Base-by-base conservation (phyloP, 2,888 invertebrate species). In the Drosophila ezoana region DNA sequence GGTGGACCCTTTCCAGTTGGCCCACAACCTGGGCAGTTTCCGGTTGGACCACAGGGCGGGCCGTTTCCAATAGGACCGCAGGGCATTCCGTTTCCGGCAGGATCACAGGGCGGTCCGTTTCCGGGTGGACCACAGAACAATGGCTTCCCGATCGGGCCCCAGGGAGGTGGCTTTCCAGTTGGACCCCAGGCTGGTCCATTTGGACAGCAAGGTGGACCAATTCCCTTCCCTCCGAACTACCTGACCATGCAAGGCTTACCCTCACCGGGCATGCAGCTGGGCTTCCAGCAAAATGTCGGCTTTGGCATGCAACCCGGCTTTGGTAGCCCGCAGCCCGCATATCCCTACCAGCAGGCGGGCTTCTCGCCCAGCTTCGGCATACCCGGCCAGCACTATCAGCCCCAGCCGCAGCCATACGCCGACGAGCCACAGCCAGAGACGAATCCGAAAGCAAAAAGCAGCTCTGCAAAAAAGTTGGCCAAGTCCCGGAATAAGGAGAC, bases 341-440 rank as follows among this genome's bases (percentile, higher is more conserved):
- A 65, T 49, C 66, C 80, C 4, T 82, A 60, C 40, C 82, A 82
- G 38, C 79, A 81, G 8, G 62, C 69, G 18, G 18, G 18, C 16
- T 81, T 81, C 28, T 63, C 63, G 18, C 81, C 87, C 23, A 77
- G 84, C 44, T 87, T 83, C 5, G 81, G 87, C 1, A 70, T 77
- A 49, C 65, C 81, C 0, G 87, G 74, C 6, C 77, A 76, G 3
- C 37, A 56, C n/a, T 77, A 68, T 60, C 67, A 40, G 59, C 62
- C 28, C 6, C 33, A 44, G 4, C 52, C 16, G 35, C 81, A 28
- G 23, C 63, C 16, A 2, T 76, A 65, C 20, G 78, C 64, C n/a
- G 81, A 81, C n/a, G 83, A 81, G 35, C 67, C 74, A 6, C 45
- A 69, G 33, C 20, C 40, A 4, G 45, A 41, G 44, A 8, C 14